A percentile compares a stretch with the other conserved stretches of the same genome.
Evolutionary conservation across 2,797 vertebrate species (phyloP).

Genomic region (Champsocephalus gunnari): DNA sequence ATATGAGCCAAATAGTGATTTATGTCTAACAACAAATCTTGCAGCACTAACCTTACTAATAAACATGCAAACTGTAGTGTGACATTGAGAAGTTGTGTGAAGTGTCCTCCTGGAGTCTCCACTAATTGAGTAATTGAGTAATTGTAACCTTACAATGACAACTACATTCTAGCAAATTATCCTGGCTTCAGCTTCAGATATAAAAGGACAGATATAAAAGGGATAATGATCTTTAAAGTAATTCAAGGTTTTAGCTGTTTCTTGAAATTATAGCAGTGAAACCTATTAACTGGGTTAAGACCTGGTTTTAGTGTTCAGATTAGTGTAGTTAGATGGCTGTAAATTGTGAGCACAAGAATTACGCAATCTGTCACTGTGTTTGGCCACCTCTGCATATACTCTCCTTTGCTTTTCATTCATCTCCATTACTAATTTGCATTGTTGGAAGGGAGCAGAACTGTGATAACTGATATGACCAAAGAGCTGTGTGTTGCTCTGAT

Average conservation of each 20-base stretch:
- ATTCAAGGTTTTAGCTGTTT: background rate
- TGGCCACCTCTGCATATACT: constrained; percentile 5
- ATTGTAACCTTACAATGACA: background rate
- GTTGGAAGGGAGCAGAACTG: constrained; percentile 35
- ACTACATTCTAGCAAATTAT: background rate
- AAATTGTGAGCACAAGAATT: constrained; percentile 8
- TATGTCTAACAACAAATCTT: background rate
- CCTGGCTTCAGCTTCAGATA: background rate
- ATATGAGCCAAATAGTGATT: background rate
- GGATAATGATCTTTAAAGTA: background rate
- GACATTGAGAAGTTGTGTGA: background rate
- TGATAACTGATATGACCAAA: constrained; percentile 60
- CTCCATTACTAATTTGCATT: constrained; percentile 30
- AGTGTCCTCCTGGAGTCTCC: background rate
- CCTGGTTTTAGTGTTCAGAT: background rate
- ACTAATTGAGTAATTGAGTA: background rate
- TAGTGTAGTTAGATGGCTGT: background rate
- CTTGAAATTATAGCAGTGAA: background rate
- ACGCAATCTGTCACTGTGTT: constrained; percentile 15
- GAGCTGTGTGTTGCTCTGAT: constrained; percentile 39
- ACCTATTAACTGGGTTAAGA: background rate
- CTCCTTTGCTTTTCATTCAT: constrained; percentile 36
- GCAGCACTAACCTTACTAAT: too few relatives aligned
- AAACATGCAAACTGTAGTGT: too few relatives aligned
- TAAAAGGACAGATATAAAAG: background rate